Percentiles rank a stretch among this genome's conserved stretches.
phyloP scores from a whole-genome alignment of 2,113 vertebrate genomes.

The Capra hircus region DNA sequence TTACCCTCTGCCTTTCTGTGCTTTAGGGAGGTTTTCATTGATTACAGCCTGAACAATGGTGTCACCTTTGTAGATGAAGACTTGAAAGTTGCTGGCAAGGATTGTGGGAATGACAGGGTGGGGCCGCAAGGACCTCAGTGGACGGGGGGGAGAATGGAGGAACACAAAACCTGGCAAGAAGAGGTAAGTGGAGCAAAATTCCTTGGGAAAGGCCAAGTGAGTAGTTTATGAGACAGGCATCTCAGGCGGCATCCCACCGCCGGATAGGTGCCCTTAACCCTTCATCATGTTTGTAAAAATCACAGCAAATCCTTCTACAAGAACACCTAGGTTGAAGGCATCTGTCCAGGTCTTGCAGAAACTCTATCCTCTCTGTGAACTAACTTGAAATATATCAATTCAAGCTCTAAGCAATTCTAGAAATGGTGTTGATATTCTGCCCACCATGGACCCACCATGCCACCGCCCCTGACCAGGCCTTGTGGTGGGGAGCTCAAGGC shows the following conservation, averaged over 20 bases:
- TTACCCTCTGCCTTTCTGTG: background rate
- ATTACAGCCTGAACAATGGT: slow-evolving; percentile 18
- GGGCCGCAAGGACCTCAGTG: background rate
- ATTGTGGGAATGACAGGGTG: background rate
- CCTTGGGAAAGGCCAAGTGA: too few species aligned
- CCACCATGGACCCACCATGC: background rate
- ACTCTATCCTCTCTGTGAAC: background rate
- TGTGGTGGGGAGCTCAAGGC: background rate
- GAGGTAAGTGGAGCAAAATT: background rate
- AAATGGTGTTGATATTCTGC: background rate
- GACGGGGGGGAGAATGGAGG: too few species aligned
- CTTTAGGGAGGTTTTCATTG: background rate
- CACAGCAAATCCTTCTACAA: background rate
- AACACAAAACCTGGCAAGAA: background rate
- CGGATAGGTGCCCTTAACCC: background rate
- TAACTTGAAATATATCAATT: background rate
- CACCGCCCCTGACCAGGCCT: background rate
- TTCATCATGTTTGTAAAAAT: background rate
- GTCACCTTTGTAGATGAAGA: background rate
- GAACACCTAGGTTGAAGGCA: background rate
- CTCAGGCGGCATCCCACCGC: background rate
- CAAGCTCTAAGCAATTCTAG: background rate
- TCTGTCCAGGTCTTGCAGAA: background rate
- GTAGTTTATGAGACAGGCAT: background rate
- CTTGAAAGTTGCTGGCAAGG: background rate